Base-by-base conservation (phyloP, 1,140 invertebrate species). In the Andricus grossulariae region DNA sequence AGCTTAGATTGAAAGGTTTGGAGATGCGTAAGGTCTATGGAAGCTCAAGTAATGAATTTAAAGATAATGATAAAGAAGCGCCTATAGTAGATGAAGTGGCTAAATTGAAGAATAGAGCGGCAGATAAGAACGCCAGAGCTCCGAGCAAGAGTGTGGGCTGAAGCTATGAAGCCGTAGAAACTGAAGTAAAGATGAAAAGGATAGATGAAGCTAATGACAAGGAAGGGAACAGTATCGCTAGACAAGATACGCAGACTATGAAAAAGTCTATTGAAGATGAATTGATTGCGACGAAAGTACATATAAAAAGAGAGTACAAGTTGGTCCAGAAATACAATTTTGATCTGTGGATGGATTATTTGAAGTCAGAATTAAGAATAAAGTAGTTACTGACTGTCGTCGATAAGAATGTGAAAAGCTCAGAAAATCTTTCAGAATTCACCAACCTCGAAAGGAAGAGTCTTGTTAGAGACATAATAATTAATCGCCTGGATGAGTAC, bases 381-480 rank as follows among this genome's bases (percentile, higher is more conserved):
- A 60, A 60, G 39, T 3, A 60, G 2, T 60, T 60, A 15, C 15
- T 60, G 16, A 15, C 39, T 16, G 15, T 60, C 13, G 32, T 60
- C 13, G 25, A 60, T 15, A 0, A 25, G 3, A 60, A 60, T 15
- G 3, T 13, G 12, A 60, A 32, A 32, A 25, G 15, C 32, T 15
- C 21, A 32, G 57, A 32, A 16, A 60, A 60, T 60, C 5, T 32
- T 60, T 32, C 57, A 16, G 13, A 5, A 3, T 60, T 3, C 10
- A 39, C 15, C 15, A 32, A 60, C 15, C 13, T 15, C 15, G 32
- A 60, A 6, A 60, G 12, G 13, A 32, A 21, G 5, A 13, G 19
- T 12, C 1, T 57, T 21, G 19, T 57, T 13, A 82, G 81, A 79
- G 76, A 82, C 19, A 78, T 82, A 13, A 82, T 82, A n/a, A 75